These are phyloP conservation scores for Poeciliopsis prolifica DNA, from an alignment of 2,113 vertebrate species.

Conservation along the genomic window DNA sequence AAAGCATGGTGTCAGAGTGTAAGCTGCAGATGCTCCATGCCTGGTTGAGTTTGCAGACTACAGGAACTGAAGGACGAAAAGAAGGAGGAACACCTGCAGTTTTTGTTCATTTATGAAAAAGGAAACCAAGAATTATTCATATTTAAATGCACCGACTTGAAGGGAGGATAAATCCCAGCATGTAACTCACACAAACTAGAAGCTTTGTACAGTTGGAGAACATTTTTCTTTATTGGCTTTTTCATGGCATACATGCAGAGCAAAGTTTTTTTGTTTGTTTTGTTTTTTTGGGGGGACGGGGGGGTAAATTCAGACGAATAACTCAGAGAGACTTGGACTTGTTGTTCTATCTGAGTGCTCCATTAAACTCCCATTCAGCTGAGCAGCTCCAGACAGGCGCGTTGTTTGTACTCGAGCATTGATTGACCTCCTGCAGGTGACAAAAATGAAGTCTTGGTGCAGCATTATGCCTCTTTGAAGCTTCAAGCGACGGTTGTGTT, in stretches of 20 bases:
- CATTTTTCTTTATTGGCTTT: slow-evolving; percentile 15
- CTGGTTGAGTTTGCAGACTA: slow-evolving; percentile 1
- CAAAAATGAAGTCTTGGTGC: slow-evolving; percentile 19
- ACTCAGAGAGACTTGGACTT: slow-evolving; percentile 17
- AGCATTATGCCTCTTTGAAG: slow-evolving; percentile 23
- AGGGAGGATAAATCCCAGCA: background rate
- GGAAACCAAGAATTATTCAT: slow-evolving; percentile 5
- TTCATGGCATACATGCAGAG: slow-evolving; percentile 35
- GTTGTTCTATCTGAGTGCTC: slow-evolving; percentile 19
- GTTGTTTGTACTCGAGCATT: slow-evolving; percentile 29
- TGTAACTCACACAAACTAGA: slow-evolving; percentile 7
- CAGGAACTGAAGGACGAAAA: background rate
- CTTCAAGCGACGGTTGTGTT: slow-evolving; percentile 3
- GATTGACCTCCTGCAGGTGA: slow-evolving; percentile 43
- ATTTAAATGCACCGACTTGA: background rate
- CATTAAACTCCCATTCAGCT: slow-evolving; percentile 25
- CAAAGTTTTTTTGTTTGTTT: background rate
- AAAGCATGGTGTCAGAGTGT: background rate
- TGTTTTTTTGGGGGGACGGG: no score
- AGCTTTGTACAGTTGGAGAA: slow-evolving; percentile 11
- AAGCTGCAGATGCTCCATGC: slow-evolving; percentile 7
- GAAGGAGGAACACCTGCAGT: background rate
- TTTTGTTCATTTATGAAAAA: slow-evolving; percentile 13
- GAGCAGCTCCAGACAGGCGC: slow-evolving; percentile 21
- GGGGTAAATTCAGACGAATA: slow-evolving; percentile 34